Evolutionary conservation across 2,797 vertebrate species (phyloP).

Genomic region (Macropus fuliginosus): DNA sequence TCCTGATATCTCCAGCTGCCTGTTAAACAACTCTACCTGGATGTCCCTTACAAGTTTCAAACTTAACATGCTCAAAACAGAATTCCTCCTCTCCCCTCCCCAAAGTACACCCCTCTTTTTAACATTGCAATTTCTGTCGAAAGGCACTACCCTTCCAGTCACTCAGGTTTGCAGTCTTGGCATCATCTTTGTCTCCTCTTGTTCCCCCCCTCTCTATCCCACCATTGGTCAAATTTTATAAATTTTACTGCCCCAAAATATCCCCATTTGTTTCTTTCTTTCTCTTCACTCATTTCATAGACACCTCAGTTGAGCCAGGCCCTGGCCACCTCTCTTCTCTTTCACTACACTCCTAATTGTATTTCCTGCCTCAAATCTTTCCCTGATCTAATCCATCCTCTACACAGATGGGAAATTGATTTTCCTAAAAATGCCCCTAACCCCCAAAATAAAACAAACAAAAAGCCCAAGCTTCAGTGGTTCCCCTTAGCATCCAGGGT

Average conservation of each 20-base stretch:
- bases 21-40: not conserved
- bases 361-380: no score
- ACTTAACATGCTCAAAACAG: not conserved
- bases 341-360: no score
- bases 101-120: not conserved
- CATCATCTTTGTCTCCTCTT: not conserved
- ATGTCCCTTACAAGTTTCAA: not conserved
- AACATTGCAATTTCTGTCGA: not conserved
- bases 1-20: not conserved
- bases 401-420: no score
- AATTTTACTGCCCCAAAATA: not conserved
- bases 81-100: not conserved
- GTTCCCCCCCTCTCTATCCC: not conserved
- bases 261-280: not conserved
- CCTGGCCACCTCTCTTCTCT: no score
- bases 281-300: no score
- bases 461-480: not conserved
- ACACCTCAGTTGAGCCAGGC: no score
- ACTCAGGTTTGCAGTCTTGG: not conserved
- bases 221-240: not conserved
- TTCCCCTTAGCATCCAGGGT: not conserved
- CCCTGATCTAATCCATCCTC: no score
- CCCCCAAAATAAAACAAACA: no score
- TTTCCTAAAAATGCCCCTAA: no score
- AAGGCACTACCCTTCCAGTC: not conserved